A percentile compares a stretch with the other conserved stretches of the same genome.
Evolutionary conservation across 2,113 vertebrate species (phyloP).

Genomic region (Brachypodius melanocephalos): DNA sequence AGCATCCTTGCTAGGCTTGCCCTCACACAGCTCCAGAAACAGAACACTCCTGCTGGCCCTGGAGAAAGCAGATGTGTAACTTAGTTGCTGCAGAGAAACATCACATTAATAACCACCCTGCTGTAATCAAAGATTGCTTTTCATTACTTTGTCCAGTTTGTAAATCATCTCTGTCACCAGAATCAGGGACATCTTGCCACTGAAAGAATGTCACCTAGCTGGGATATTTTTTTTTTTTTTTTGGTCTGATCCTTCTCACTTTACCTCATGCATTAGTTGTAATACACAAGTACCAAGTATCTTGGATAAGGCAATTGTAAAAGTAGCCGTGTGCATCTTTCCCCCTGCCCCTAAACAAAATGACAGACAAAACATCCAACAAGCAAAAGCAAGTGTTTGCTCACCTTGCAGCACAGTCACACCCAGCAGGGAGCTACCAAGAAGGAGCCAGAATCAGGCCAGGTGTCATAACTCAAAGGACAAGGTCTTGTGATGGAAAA

Average conservation of each 20-base stretch:
- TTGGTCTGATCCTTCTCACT: neutral
- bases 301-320: neutral
- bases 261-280: neutral
- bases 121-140: neutral
- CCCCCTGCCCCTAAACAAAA: neutral
- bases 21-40: neutral
- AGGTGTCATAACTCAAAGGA: neutral
- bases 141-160: neutral
- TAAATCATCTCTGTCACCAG: neutral
- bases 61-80: neutral
- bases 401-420: neutral
- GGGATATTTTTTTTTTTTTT: neutral
- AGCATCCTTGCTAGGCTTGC: neutral
- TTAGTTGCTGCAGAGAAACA: neutral
- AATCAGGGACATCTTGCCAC: neutral
- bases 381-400: neutral
- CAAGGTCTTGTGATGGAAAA: too few relatives aligned
- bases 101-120: fast-evolving
- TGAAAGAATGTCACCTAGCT: neutral
- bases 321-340: neutral
- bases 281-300: too few relatives aligned
- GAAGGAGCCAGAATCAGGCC: neutral
- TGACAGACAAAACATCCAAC: neutral
- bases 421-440: neutral
- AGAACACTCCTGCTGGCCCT: neutral